Conservation (phyloP, 2,888 invertebrate genomes). For the Sphaeridia pumilis region DNA sequence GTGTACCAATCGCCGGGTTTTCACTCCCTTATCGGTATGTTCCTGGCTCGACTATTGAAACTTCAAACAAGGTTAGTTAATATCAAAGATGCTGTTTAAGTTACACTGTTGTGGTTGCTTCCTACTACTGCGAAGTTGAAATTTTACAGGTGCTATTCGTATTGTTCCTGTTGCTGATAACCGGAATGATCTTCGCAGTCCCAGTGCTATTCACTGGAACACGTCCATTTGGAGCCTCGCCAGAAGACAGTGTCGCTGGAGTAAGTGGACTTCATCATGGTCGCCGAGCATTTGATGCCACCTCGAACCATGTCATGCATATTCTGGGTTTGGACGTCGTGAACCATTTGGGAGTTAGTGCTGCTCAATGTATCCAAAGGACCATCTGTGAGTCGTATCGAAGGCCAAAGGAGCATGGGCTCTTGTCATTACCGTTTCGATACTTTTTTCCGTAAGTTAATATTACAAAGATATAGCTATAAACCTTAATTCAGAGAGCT, state of each 20-base stretch:
- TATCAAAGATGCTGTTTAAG: no score
- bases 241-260: constrained; percentile 16
- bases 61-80: no score
- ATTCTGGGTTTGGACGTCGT: constrained; percentile 34
- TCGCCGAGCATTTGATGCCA: constrained; percentile 12
- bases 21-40: not conserved
- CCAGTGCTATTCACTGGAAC: constrained; percentile 35
- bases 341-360: constrained; percentile 33
- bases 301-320: constrained; percentile 31
- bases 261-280: constrained; percentile 17
- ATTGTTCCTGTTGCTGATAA: constrained; percentile 29
- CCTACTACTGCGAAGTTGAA: no score
- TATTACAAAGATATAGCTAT: not conserved
- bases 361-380: constrained; percentile 31
- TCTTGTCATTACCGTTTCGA: constrained; percentile 32
- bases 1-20: not conserved
- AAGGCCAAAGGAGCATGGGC: constrained; percentile 31
- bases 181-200: constrained; percentile 32
- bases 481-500: not conserved
- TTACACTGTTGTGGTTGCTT: no score
- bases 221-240: constrained; percentile 16
- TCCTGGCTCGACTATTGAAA: not conserved
- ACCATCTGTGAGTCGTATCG: constrained; percentile 35
- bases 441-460: constrained; percentile 35
- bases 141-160: constrained; percentile 31